These are phyloP conservation scores for Drosophila diplacantha DNA, from an alignment of 2,888 invertebrate genomes.

Conservation along the genomic window DNA sequence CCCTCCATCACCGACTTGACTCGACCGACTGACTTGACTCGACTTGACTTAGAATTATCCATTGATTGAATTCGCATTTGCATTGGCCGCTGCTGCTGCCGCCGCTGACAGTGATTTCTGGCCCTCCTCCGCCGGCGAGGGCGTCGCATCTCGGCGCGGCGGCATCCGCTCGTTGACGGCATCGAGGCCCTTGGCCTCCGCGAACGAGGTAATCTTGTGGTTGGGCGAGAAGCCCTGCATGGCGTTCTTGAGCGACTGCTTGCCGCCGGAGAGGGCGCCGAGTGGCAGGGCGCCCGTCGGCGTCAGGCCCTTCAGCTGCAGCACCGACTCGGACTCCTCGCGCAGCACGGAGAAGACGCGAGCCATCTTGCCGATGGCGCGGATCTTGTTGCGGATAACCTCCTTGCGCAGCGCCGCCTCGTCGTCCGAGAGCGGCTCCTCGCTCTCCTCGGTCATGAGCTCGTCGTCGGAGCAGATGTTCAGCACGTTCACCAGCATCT, in stretches of 20 bases:
- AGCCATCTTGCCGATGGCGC: slow-evolving; percentile 99
- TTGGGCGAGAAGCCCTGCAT: slow-evolving; percentile 97
- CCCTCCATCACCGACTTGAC: not conserved
- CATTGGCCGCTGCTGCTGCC: slow-evolving; percentile 75
- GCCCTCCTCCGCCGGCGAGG: slow-evolving; percentile 79
- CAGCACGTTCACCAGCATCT: slow-evolving; percentile 99
- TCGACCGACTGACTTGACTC: slow-evolving; percentile 13
- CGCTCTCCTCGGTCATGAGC: slow-evolving; percentile 97
- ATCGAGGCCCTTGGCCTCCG: slow-evolving; percentile 90
- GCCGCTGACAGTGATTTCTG: slow-evolving; percentile 74
- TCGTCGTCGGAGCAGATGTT: slow-evolving; percentile 99
- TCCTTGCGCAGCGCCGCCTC: slow-evolving; percentile 97
- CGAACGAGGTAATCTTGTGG: slow-evolving; percentile 98
- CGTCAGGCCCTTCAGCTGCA: slow-evolving; percentile 98
- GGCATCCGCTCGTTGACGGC: slow-evolving; percentile 99
- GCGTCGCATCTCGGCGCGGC: slow-evolving; percentile 88
- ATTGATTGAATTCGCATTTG: slow-evolving; percentile 75
- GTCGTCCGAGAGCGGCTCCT: slow-evolving; percentile 80
- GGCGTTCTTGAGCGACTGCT: slow-evolving; percentile 96
- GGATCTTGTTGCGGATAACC: slow-evolving; percentile 99
- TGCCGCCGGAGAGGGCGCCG: slow-evolving; percentile 97
- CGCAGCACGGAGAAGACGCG: slow-evolving; percentile 99
- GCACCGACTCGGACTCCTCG: slow-evolving; percentile 99
- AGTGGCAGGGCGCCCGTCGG: slow-evolving; percentile 98
- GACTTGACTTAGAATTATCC: slow-evolving; percentile 74